Conservation (phyloP, 2,888 invertebrate species). For the Plagodis pulveraria region DNA sequence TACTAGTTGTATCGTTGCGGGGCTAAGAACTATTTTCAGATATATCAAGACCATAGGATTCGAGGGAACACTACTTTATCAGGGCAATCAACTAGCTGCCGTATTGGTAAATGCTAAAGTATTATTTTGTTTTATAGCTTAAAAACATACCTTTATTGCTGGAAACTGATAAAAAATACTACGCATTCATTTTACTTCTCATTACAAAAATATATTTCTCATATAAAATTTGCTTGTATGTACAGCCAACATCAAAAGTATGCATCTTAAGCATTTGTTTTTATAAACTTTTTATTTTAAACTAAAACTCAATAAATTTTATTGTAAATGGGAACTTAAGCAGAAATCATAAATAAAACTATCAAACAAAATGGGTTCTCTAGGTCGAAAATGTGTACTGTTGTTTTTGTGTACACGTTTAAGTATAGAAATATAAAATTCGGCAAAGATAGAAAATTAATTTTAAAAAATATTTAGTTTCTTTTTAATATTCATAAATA, state of each 20-base stretch:
- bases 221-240: conserved; percentile 28
- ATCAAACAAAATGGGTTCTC: conserved; percentile 39
- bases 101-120: conserved; percentile 83
- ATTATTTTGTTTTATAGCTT: conserved; percentile 63
- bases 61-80: conserved; percentile 56
- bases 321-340: conserved; percentile 40
- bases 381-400: conserved; percentile 42
- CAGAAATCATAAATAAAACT: conserved; percentile 33
- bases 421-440: conserved; percentile 13
- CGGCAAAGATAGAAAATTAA: conserved; percentile 29
- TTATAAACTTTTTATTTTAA: conserved; percentile 53
- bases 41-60: conserved; percentile 52
- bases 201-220: conserved; percentile 5
- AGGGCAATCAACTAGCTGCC: conserved; percentile 70
- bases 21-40: conserved; percentile 20
- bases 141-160: conserved; percentile 72
- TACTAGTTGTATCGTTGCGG: conserved; percentile 24
- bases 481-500: conserved; percentile 5
- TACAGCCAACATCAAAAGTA: conserved; percentile 71
- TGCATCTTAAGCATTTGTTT: conserved; percentile 57
- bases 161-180: conserved; percentile 35
- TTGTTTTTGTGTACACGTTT: conserved; percentile 43
- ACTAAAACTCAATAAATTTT: conserved; percentile 46
- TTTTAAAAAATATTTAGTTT: conserved; percentile 30
- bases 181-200: conserved; percentile 22